phyloP scores from a whole-genome alignment of 2,797 vertebrate genomes.

The Myotis pilosus region DNA sequence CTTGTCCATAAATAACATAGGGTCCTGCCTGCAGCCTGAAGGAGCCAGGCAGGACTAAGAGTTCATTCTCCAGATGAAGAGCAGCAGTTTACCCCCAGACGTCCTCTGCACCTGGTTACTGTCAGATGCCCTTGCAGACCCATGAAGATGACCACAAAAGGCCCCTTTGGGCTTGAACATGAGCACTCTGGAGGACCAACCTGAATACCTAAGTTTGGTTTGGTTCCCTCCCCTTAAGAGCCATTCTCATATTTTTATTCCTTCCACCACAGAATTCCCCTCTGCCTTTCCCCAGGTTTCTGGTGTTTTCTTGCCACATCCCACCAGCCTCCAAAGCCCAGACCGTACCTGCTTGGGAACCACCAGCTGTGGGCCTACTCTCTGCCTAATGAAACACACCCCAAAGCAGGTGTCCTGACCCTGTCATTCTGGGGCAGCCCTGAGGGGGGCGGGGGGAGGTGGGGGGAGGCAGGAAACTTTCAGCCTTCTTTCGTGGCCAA shows the following conservation, averaged over 20 bases:
- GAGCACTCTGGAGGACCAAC: neutral
- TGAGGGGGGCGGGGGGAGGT: no score
- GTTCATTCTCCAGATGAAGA: neutral
- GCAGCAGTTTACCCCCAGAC: neutral
- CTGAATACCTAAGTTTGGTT: neutral
- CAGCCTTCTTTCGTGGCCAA: neutral
- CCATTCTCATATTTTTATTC: neutral
- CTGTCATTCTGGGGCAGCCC: neutral
- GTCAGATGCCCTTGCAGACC: neutral
- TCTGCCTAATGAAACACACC: neutral
- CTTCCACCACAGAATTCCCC: neutral
- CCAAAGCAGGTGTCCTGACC: neutral
- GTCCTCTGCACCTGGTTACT: neutral
- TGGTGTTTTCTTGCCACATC: neutral
- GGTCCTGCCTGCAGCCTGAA: neutral
- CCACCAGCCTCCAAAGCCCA: neutral
- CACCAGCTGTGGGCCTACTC: neutral
- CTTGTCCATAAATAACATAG: neutral
- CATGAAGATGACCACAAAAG: neutral
- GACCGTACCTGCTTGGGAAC: neutral
- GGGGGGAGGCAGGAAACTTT: neutral
- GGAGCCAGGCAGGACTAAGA: neutral
- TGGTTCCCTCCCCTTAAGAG: neutral
- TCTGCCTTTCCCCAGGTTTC: neutral
- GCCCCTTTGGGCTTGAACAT: neutral